Percentiles rank a stretch among this genome's conserved stretches.
These are phyloP conservation scores for Caenorhabditis brenneri DNA, from an alignment of 1,140 invertebrate genomes.

Conservation along the genomic window DNA sequence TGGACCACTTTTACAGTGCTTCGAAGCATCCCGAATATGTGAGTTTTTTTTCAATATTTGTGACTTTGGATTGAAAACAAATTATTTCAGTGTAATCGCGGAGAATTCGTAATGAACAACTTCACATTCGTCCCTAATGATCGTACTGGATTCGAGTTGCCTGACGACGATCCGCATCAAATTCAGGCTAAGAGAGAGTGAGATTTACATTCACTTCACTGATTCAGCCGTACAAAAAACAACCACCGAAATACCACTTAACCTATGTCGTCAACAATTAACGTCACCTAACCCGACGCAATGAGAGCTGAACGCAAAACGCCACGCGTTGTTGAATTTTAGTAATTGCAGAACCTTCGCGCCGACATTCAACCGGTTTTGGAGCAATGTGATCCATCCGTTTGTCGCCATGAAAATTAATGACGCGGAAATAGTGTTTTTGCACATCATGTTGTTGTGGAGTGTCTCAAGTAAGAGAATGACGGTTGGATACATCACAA, in stretches of 20 bases:
- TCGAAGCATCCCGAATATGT: conserved; percentile 47
- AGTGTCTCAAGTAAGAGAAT: conserved; percentile 41
- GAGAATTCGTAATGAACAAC: conserved; percentile 57
- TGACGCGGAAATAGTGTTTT: conserved; percentile 55
- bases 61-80: too few species aligned
- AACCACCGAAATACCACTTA: neutral
- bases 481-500: neutral
- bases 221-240: neutral
- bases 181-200: conserved; percentile 54
- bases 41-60: neutral
- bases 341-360: conserved; percentile 52
- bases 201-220: neutral
- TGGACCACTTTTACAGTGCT: conserved; percentile 58
- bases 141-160: conserved; percentile 51
- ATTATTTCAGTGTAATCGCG: neutral
- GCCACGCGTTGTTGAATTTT: conserved; percentile 20
- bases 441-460: conserved; percentile 55
- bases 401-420: conserved; percentile 51
- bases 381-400: conserved; percentile 53
- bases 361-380: conserved; percentile 53
- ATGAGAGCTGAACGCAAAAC: neutral
- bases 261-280: conserved; percentile 13
- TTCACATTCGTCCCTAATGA: conserved; percentile 51
- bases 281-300: conserved; percentile 28
- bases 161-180: conserved; percentile 45